These are phyloP conservation scores for Terrapene triunguis DNA, from an alignment of 2,113 vertebrate species.

Conservation along the genomic window DNA sequence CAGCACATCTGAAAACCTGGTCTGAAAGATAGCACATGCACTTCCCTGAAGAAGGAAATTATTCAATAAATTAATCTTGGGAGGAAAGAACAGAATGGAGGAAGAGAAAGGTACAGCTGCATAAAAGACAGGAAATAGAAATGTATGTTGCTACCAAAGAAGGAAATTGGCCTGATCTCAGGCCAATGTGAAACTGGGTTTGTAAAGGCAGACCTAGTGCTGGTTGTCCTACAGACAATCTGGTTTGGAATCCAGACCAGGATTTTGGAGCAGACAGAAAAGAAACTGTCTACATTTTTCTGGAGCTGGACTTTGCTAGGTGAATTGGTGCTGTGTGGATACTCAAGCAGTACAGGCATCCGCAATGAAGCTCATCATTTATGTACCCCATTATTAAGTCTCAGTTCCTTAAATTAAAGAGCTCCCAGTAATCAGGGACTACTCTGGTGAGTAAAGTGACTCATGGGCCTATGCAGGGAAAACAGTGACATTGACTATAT, in stretches of 20 bases:
- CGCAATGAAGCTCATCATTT: background rate
- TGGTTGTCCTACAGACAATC: background rate
- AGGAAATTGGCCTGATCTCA: fast-evolving
- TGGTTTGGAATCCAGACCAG: background rate
- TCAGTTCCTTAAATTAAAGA: background rate
- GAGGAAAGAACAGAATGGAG: constrained; percentile 24
- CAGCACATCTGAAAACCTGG: constrained; percentile 43
- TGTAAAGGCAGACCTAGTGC: background rate
- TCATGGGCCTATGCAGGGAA: background rate
- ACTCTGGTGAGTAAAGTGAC: background rate
- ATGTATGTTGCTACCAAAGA: fast-evolving
- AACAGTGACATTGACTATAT: background rate
- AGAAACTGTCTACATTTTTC: background rate
- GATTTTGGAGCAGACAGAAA: background rate
- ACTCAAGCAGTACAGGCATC: background rate
- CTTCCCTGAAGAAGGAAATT: constrained; percentile 19
- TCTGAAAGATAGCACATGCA: constrained; percentile 49
- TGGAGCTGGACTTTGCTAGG: background rate
- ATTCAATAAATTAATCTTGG: constrained; percentile 21
- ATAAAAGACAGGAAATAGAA: background rate
- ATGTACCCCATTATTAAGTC: background rate
- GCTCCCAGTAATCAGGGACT: background rate
- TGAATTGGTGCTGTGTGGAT: background rate
- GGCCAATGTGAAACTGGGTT: fast-evolving
- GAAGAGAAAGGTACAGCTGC: background rate